A percentile compares a stretch with the other conserved stretches of the same genome.
phyloP scores from a whole-genome alignment of 2,797 vertebrate genomes.

The Xiphorhynchus erythropygius region DNA sequence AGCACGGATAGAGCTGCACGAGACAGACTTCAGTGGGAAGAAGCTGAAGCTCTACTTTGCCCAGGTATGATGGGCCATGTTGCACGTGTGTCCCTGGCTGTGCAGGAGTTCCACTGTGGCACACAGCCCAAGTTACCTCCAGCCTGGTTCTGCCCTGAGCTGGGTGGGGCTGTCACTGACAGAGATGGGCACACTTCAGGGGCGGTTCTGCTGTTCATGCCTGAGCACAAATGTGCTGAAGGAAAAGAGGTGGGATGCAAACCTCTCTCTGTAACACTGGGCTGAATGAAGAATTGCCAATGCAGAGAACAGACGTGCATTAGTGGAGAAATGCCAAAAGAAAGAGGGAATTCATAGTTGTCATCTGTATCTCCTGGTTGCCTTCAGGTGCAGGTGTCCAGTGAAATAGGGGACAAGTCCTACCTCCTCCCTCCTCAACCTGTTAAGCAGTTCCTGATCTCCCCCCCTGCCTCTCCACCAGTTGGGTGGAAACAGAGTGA shows the following conservation, averaged over 20 bases:
- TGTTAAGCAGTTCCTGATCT: conserved; percentile 95
- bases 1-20: conserved; percentile 93
- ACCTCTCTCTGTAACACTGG: not conserved
- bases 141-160: not conserved
- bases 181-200: not conserved
- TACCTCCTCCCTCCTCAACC: conserved; percentile 94
- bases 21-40: conserved; percentile 90
- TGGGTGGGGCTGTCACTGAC: not conserved
- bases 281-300: not conserved
- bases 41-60: conserved; percentile 97
- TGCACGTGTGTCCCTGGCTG: not conserved
- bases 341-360: not conserved
- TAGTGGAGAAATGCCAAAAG: not conserved
- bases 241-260: not conserved
- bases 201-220: not conserved
- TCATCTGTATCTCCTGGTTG: not conserved
- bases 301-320: not conserved
- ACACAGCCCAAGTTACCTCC: not conserved
- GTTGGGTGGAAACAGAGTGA: conserved; percentile 96
- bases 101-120: not conserved
- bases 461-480: conserved; percentile 92
- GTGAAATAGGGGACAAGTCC: conserved; percentile 88
- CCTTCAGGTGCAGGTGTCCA: conserved; percentile 85
- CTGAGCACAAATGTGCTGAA: not conserved
- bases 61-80: conserved; percentile 77